Evolutionary conservation across 30 jellyfish, hydroid and myxozoan species (phyloP).

Genomic region (Aurelia coerulea): DNA sequence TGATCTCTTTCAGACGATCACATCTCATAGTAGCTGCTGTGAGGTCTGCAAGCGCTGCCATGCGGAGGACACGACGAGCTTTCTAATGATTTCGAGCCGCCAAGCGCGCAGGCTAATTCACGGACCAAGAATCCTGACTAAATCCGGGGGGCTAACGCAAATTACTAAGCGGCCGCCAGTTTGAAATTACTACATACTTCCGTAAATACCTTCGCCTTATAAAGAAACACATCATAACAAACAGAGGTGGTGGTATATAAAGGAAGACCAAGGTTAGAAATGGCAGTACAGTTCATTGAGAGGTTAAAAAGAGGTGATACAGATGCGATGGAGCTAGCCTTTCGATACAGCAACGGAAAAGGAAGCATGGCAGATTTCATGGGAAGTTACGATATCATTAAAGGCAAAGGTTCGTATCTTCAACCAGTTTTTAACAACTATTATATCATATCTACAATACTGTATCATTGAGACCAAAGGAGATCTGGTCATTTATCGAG

Average conservation of each 20-base stretch:
- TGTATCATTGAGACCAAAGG: too few species aligned
- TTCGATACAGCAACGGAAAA: background rate
- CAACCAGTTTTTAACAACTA: too few species aligned
- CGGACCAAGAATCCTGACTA: background rate
- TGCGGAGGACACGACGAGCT: too few species aligned
- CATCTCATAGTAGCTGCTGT: too few species aligned
- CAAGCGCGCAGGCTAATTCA: background rate
- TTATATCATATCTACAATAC: too few species aligned
- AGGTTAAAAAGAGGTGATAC: background rate
- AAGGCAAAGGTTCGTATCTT: conserved; percentile 19
- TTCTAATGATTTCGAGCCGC: too few species aligned
- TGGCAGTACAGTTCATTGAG: background rate
- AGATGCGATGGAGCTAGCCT: background rate
- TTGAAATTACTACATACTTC: conserved; percentile 12
- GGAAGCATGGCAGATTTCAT: background rate
- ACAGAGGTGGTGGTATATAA: conserved; percentile 10
- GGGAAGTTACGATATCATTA: conserved; percentile 5
- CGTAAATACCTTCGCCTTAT: conserved; percentile 38
- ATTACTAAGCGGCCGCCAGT: background rate
- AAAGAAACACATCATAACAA: conserved; percentile 26
- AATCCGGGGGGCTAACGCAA: conserved; percentile 22
- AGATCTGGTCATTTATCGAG: too few species aligned
- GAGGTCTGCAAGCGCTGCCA: too few species aligned
- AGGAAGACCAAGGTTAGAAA: background rate
- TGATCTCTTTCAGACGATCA: too few species aligned